A percentile compares a stretch with the other conserved stretches of the same genome.
phyloP scores from a whole-genome alignment of 2,797 vertebrate species.

The Acridotheres tristis region DNA sequence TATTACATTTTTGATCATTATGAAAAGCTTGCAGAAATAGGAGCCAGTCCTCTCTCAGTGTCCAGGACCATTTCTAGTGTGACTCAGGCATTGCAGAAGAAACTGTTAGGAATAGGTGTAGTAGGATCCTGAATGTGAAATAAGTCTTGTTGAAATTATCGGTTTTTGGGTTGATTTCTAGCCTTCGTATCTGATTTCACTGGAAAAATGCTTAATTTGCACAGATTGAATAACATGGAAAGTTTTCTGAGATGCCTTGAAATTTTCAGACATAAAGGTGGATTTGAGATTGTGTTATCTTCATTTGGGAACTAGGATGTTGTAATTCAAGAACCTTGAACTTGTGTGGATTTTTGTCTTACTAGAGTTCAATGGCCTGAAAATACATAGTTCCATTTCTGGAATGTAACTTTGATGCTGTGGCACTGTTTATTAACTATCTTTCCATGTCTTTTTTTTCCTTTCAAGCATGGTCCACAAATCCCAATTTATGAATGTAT shows the following conservation, averaged over 20 bases:
- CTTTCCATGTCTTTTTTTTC: neutral
- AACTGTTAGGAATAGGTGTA: neutral
- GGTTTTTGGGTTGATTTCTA: neutral
- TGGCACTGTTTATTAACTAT: neutral
- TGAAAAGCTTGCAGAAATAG: neutral
- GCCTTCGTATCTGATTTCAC: neutral
- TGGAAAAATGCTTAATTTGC: neutral
- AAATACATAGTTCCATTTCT: neutral
- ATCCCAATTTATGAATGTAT: neutral
- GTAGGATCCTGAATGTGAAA: neutral
- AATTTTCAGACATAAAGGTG: neutral
- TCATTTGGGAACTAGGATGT: neutral
- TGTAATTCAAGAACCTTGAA: neutral
- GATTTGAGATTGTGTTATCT: neutral
- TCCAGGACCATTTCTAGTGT: neutral
- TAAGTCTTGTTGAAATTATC: neutral
- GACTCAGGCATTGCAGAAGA: neutral
- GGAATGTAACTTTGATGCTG: neutral
- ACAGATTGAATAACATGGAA: neutral
- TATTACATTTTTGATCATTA: neutral
- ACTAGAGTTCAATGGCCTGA: neutral
- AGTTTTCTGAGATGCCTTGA: neutral
- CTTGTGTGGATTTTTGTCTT: neutral
- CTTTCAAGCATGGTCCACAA: neutral
- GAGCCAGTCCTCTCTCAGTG: neutral